phyloP scores from a whole-genome alignment of 23 tunicate genomes.

The Clavelina lepadiformis region DNA sequence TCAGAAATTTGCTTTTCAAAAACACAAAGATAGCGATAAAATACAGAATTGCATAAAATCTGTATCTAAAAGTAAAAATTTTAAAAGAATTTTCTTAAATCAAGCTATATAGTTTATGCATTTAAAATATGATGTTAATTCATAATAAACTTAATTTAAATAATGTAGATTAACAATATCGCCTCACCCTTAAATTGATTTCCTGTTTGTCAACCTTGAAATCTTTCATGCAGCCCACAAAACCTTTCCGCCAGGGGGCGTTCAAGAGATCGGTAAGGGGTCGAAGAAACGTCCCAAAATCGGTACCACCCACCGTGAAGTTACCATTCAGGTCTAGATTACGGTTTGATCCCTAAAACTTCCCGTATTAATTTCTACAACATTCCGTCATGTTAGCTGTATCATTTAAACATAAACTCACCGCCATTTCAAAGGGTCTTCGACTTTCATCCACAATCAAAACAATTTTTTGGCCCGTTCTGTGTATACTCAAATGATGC shows the following conservation, averaged over 20 bases:
- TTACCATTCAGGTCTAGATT: conserved; percentile 20
- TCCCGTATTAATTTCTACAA: too few species aligned
- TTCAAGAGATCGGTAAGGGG: conserved; percentile 36
- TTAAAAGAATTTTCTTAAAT: too few species aligned
- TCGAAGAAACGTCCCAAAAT: conserved; percentile 29
- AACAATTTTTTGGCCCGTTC: conserved; percentile 14
- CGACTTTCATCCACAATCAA: conserved; percentile 33
- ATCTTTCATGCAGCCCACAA: conserved; percentile 66
- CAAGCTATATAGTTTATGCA: too few species aligned
- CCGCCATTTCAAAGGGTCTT: conserved; percentile 1
- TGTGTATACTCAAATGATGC: conserved; percentile 36
- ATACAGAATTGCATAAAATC: too few species aligned
- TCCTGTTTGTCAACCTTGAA: conserved; percentile 35
- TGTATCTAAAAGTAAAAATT: too few species aligned
- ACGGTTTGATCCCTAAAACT: conserved; percentile 44
- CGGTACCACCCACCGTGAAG: conserved; percentile 53
- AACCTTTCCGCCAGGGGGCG: conserved; percentile 68
- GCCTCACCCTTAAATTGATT: conserved; percentile 50
- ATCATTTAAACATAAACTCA: background rate
- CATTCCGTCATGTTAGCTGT: background rate
- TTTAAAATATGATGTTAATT: too few species aligned
- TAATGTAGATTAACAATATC: too few species aligned
- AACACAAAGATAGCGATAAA: too few species aligned
- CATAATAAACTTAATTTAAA: too few species aligned
- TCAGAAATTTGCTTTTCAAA: too few species aligned